A percentile compares a stretch with the other conserved stretches of the same genome.
These are phyloP conservation scores for Sturmia bella DNA, from an alignment of 2,888 invertebrate genomes.

Conservation along the genomic window DNA sequence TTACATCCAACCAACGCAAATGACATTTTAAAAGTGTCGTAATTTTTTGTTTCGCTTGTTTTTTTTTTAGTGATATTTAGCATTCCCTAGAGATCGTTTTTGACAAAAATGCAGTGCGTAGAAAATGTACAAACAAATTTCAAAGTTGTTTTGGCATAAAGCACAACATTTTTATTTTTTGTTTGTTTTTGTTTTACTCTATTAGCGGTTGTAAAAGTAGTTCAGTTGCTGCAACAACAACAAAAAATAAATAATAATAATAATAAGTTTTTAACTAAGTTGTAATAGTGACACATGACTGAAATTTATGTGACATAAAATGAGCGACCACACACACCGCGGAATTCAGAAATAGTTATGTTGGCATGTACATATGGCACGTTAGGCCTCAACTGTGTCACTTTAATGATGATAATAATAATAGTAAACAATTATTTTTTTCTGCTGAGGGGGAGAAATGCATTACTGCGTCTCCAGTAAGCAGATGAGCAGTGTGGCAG, in stretches of 20 bases:
- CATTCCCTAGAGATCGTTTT: conserved; percentile 63
- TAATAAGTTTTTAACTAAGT: conserved; percentile 19
- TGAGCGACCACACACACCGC: conserved; percentile 29
- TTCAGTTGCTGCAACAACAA: conserved; percentile 17
- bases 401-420: no score
- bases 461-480: no score
- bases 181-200: conserved; percentile 20
- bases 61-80: conserved; percentile 47
- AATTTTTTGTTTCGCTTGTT: background rate
- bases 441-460: no score
- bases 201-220: conserved; percentile 53
- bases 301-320: conserved; percentile 11
- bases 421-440: no score
- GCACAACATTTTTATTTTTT: background rate
- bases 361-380: no score
- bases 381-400: no score
- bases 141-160: conserved; percentile 44
- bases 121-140: conserved; percentile 56
- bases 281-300: conserved; percentile 27
- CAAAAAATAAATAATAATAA: background rate
- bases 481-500: no score
- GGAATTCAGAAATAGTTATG: no score
- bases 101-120: conserved; percentile 46
- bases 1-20: conserved; percentile 33
- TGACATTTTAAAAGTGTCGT: conserved; percentile 47